A percentile compares a stretch with the other conserved stretches of the same genome.
Conservation (phyloP, 2,888 invertebrate species). For the Aromia moschata region DNA sequence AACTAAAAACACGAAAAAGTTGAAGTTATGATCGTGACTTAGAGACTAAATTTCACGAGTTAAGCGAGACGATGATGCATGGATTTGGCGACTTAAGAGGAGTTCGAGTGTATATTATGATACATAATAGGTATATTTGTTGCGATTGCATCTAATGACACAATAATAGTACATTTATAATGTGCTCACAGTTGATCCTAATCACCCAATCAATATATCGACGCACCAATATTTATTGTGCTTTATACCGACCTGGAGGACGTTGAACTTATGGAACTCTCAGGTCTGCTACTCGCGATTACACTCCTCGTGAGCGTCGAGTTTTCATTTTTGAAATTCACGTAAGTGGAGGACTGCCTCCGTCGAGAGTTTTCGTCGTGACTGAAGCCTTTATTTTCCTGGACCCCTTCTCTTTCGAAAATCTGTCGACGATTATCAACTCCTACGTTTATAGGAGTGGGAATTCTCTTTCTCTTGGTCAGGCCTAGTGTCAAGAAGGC, state of each 20-base stretch:
- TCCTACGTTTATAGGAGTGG: constrained; percentile 44
- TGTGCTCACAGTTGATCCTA: constrained; percentile 21
- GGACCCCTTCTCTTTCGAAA: constrained; percentile 54
- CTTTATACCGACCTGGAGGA: constrained; percentile 47
- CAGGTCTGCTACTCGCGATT: constrained; percentile 44
- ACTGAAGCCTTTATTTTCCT: constrained; percentile 57
- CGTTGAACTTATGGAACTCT: constrained; percentile 51
- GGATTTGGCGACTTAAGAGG: no score
- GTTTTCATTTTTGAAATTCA: constrained; percentile 53
- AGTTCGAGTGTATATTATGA: no score
- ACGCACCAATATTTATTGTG: constrained; percentile 10
- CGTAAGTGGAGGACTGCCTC: constrained; percentile 56
- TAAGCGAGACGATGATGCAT: no score
- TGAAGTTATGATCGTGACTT: no score
- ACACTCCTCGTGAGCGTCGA: constrained; percentile 36
- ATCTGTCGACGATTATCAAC: constrained; percentile 56
- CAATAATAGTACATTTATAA: background rate
- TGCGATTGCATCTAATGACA: no score
- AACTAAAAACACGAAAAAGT: no score
- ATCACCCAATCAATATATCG: constrained; percentile 32
- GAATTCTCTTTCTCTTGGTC: constrained; percentile 63
- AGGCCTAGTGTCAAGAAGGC: constrained; percentile 65
- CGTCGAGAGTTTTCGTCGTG: constrained; percentile 54
- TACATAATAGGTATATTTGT: no score
- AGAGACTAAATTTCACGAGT: no score